A percentile compares a stretch with the other conserved stretches of the same genome.
These are phyloP conservation scores for honey bee (Apis mellifera) DNA, from an alignment of 1,140 invertebrate species.

Conservation along the genomic window Amel_HAv3.1 CM009937.2:11844501-11845000, in stretches of 20 bases:
- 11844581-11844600: neutral
- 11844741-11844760: neutral
- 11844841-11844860: constrained; percentile 4
- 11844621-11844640: neutral
- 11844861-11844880: constrained; percentile 47
- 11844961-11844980: constrained; percentile 41
- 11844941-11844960: constrained; percentile 33
- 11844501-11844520: no score
- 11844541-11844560: no score
- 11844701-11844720: no score
- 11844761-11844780: neutral
- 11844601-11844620: neutral
- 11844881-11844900: constrained; percentile 51
- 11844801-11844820: neutral
- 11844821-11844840: constrained; percentile 6
- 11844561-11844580: no score
- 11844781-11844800: neutral
- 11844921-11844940: constrained; percentile 50
- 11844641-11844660: no score
- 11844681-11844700: no score
- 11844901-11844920: constrained; percentile 50
- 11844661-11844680: no score
- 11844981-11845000: constrained; percentile 23
- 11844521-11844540: no score
- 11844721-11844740: no score